A percentile compares a stretch with the other conserved stretches of the same genome.
Evolutionary conservation across 2,113 vertebrate genomes (phyloP).

Genomic region (Apteryx owenii): DNA sequence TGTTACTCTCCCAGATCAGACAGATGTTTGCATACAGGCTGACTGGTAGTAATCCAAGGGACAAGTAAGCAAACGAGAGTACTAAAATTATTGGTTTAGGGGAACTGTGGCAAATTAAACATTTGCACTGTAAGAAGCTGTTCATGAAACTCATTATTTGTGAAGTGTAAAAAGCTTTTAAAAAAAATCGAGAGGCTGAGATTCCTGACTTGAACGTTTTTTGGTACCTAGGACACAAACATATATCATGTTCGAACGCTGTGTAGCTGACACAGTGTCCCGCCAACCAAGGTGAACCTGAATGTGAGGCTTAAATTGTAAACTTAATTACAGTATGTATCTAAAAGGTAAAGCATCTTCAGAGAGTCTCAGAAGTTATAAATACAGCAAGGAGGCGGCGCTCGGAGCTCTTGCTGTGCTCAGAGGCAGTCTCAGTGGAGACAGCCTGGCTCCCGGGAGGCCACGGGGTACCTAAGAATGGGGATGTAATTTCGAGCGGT

Average conservation of each 20-base stretch:
- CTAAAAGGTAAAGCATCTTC: not conserved
- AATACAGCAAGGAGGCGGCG: not conserved
- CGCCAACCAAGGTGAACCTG: not conserved
- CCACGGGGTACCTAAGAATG: not conserved
- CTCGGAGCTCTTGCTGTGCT: not conserved
- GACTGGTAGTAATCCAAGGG: not conserved
- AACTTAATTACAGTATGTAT: not conserved
- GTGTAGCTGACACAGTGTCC: not conserved
- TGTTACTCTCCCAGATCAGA: not conserved
- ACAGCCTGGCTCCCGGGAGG: not conserved
- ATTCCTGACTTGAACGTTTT: not conserved
- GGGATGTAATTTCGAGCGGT: not conserved
- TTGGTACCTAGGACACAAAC: not conserved
- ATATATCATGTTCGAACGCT: not conserved
- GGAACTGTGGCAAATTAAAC: conserved; percentile 22
- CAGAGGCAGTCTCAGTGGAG: not conserved
- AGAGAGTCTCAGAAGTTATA: not conserved
- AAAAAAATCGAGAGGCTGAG: not conserved
- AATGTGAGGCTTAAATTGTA: conserved; percentile 28
- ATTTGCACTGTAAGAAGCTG: conserved; percentile 12
- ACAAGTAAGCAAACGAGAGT: not conserved
- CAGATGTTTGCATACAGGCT: conserved; percentile 53
- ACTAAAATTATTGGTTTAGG: not conserved
- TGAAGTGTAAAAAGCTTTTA: not conserved
- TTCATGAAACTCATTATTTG: not conserved